phyloP scores from a whole-genome alignment of 2,797 vertebrate genomes.

The Schizopygopsis pylzovi region DNA sequence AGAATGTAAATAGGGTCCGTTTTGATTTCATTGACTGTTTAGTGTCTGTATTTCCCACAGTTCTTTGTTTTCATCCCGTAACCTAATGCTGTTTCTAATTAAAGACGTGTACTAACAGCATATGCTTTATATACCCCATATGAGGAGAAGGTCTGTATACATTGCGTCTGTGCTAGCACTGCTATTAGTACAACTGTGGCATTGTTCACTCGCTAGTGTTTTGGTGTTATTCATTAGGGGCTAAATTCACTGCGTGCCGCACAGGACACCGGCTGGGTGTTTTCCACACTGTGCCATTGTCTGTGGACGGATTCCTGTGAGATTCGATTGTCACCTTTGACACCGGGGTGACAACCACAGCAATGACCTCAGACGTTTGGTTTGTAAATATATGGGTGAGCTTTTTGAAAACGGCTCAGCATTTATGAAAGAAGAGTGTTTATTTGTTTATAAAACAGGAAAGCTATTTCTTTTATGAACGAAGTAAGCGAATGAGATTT shows the following conservation, averaged over 20 bases:
- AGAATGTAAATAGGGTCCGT: not conserved
- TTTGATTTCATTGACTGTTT: not conserved
- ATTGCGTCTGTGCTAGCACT: not conserved
- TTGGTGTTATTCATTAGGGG: constrained; percentile 40
- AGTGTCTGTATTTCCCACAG: not conserved
- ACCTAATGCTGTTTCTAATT: constrained; percentile 10
- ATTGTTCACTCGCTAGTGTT: constrained; percentile 49
- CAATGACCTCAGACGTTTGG: constrained; percentile 14
- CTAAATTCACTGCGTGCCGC: constrained; percentile 53
- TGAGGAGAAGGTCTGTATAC: not conserved
- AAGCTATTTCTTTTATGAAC: not conserved
- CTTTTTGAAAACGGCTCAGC: not conserved
- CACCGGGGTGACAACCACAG: constrained; percentile 23
- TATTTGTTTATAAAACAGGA: not conserved
- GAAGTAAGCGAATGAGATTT: not conserved
- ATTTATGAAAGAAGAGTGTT: not conserved
- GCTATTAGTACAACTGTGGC: constrained; percentile 43
- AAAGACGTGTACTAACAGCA: not conserved
- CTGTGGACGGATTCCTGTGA: constrained; percentile 44
- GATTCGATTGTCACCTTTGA: constrained; percentile 55
- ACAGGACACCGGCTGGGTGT: constrained; percentile 34
- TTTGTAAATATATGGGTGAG: constrained; percentile 31
- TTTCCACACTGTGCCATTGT: constrained; percentile 53
- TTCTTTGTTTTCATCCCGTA: not conserved
- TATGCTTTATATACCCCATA: not conserved